Evolutionary conservation across 64 coral and sea anemone genomes (phyloP).

Genomic region (Hydrozoanthus tunicans): DNA sequence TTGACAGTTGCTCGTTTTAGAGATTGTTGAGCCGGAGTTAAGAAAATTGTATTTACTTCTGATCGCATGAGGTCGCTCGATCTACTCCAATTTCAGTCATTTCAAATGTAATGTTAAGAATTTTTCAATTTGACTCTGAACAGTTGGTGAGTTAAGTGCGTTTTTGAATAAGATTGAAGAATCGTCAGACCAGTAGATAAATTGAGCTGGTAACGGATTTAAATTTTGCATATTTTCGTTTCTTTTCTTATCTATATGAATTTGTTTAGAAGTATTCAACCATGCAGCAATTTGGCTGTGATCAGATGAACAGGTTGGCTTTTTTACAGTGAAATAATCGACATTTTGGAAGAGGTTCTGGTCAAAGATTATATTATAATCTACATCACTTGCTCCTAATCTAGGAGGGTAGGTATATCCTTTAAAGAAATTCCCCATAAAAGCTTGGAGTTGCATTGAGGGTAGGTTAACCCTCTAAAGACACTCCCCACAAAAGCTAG

Average conservation of each 20-base stretch:
- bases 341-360: neutral
- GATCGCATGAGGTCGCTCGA: neutral
- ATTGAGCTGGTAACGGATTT: neutral
- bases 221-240: neutral
- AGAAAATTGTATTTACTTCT: neutral
- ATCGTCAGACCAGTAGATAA: neutral
- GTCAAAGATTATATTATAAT: neutral
- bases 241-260: neutral
- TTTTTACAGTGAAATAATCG: neutral
- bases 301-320: too few species aligned
- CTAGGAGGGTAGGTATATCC: neutral
- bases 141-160: neutral
- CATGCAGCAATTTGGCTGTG: neutral
- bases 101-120: neutral
- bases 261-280: neutral
- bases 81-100: too few species aligned
- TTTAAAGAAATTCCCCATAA: too few species aligned
- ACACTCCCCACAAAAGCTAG: too few species aligned
- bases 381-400: neutral
- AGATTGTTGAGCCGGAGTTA: neutral
- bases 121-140: neutral
- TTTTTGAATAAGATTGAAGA: neutral
- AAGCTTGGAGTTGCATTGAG: too few species aligned
- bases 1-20: neutral
- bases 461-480: too few species aligned